phyloP scores from a whole-genome alignment of 2,113 vertebrate genomes.

The Periophthalmus modestus region DNA sequence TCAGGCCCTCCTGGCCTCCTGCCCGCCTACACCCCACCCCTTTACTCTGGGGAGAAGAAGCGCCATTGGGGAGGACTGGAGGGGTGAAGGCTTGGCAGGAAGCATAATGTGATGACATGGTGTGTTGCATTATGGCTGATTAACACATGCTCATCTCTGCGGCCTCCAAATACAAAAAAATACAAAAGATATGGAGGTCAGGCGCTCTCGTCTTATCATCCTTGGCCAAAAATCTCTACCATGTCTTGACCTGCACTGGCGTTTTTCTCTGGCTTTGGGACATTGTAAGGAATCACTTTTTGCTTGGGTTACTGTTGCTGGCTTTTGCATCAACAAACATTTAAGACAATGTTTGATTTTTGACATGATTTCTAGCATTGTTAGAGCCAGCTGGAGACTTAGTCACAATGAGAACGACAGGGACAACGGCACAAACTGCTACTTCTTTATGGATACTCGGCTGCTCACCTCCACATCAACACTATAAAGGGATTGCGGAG shows the following conservation, averaged over 20 bases:
- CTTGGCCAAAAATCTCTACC: slow-evolving; percentile 17
- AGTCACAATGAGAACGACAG: no score
- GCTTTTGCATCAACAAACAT: slow-evolving; percentile 27
- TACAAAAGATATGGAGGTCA: slow-evolving; percentile 42
- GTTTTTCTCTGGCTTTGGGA: slow-evolving; percentile 9
- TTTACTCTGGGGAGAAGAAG: slow-evolving; percentile 33
- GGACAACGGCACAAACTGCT: no score
- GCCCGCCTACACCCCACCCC: not conserved
- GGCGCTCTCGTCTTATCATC: not conserved
- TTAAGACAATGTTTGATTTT: no score
- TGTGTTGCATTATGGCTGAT: slow-evolving; percentile 65
- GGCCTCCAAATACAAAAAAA: slow-evolving; percentile 39
- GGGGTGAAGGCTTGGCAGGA: slow-evolving; percentile 43
- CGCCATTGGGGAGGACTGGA: slow-evolving; percentile 26
- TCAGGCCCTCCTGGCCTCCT: slow-evolving; percentile 18
- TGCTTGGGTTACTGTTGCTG: no score
- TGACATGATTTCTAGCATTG: no score
- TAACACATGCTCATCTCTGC: slow-evolving; percentile 57
- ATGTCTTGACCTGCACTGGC: slow-evolving; percentile 32
- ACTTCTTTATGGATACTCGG: no score
- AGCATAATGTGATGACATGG: slow-evolving; percentile 63
- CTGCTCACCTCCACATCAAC: no score
- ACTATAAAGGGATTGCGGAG: no score
- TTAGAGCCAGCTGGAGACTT: no score
- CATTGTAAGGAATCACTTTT: no score